These are phyloP conservation scores for Cardiocondyla obscurior DNA, from an alignment of 1,140 invertebrate genomes.

Conservation along the genomic window DNA sequence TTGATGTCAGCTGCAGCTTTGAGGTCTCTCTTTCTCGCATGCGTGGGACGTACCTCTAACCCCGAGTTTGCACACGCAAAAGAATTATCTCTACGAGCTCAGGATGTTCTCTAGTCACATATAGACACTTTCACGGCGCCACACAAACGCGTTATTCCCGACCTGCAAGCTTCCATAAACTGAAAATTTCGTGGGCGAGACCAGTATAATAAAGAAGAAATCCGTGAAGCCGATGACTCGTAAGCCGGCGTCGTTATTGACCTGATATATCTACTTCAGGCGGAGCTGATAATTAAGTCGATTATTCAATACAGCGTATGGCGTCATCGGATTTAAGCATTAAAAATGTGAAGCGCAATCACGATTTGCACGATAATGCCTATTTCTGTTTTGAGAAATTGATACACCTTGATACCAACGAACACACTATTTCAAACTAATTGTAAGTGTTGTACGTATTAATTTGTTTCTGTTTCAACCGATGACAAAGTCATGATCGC, in stretches of 20 bases:
- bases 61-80: neutral
- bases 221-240: conserved; percentile 29
- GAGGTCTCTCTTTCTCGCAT: neutral
- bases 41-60: conserved; percentile 19
- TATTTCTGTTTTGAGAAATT: neutral
- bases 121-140: conserved; percentile 62
- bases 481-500: neutral
- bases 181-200: conserved; percentile 60
- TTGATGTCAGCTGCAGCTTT: neutral
- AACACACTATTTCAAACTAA: neutral
- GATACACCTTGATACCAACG: neutral
- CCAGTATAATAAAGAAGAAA: conserved; percentile 57
- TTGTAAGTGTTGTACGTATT: neutral
- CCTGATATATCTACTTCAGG: conserved; percentile 9
- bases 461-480: neutral
- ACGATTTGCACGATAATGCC: neutral
- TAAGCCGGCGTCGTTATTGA: conserved; percentile 41
- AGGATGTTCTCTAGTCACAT: conserved; percentile 36
- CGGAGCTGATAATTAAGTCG: conserved; percentile 30
- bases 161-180: conserved; percentile 65
- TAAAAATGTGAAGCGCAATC: neutral
- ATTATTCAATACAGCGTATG: neutral
- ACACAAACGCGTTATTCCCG: conserved; percentile 30
- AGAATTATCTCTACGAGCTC: neutral
- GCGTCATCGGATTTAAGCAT: conserved; percentile 15